phyloP scores from a whole-genome alignment of 2,113 vertebrate species.

The Forbesichthys papilliferus region DNA sequence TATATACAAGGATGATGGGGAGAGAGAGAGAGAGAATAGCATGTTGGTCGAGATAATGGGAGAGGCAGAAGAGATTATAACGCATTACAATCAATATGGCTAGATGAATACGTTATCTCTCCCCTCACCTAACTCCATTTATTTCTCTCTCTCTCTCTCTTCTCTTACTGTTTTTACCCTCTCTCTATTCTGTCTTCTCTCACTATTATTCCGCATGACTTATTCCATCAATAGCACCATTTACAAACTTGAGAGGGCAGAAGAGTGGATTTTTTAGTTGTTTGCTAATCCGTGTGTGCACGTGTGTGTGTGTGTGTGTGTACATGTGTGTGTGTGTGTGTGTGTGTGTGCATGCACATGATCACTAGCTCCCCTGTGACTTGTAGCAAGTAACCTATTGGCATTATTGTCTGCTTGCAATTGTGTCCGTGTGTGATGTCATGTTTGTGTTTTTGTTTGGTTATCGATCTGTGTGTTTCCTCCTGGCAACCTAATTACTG shows the following conservation, averaged over 20 bases:
- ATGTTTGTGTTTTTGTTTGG: conserved; percentile 30
- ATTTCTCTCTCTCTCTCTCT: conserved; percentile 16
- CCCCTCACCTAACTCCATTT: conserved; percentile 9
- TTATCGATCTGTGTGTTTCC: conserved; percentile 47
- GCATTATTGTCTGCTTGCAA: not conserved
- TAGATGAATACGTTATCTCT: conserved; percentile 29
- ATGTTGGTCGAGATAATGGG: not conserved
- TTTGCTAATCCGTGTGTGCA: not conserved
- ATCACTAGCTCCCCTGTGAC: conserved; percentile 13
- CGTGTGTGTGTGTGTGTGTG: conserved; percentile 1
- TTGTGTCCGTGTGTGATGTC: conserved; percentile 21
- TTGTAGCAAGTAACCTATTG: not conserved
- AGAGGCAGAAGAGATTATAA: not conserved
- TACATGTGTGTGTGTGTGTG: conserved; percentile 10
- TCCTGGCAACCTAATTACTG: conserved; percentile 57
- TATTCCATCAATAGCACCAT: conserved; percentile 53
- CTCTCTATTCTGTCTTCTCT: conserved; percentile 8
- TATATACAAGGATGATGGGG: not conserved
- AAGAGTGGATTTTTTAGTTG: conserved; percentile 24
- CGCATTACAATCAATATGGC: too few species aligned
- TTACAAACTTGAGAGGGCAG: conserved; percentile 30
- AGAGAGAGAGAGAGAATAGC: conserved; percentile 15
- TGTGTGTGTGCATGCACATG: conserved; percentile 30
- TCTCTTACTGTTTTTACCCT: not conserved
- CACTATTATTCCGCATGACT: conserved; percentile 55